Conservation (phyloP, 2,113 vertebrate species). For the Girardinichthys multiradiatus region DNA sequence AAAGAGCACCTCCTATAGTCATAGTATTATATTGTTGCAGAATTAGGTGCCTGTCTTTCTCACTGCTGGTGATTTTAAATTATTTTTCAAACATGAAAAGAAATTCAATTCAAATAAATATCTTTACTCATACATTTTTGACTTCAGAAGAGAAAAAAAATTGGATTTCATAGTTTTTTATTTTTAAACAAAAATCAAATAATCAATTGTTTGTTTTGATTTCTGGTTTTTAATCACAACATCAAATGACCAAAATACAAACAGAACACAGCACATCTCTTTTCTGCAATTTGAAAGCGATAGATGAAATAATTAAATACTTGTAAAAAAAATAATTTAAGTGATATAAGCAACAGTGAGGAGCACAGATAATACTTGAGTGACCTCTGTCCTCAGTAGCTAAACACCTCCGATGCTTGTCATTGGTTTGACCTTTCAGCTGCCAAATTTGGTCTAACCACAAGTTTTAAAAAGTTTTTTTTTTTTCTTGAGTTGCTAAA, state of each 20-base stretch:
- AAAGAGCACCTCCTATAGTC: too few species aligned
- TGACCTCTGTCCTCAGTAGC: constrained; percentile 4
- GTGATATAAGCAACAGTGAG: neutral
- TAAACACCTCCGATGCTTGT: constrained; percentile 2
- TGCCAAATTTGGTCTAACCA: neutral
- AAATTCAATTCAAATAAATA: too few species aligned
- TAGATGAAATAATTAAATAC: neutral
- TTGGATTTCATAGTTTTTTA: too few species aligned
- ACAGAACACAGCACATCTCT: neutral
- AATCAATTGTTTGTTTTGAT: neutral
- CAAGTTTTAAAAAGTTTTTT: neutral
- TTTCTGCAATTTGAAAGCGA: neutral
- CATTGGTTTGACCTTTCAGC: constrained; percentile 9
- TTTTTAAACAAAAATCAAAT: too few species aligned
- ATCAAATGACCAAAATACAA: neutral
- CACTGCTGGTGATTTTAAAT: too few species aligned
- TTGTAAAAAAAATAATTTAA: too few species aligned
- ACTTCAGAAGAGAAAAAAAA: too few species aligned
- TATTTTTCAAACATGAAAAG: too few species aligned
- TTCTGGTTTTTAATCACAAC: neutral
- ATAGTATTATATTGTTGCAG: too few species aligned
- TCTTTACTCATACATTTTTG: too few species aligned
- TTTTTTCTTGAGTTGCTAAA: neutral
- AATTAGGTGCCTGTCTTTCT: too few species aligned
- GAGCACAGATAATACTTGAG: neutral